phyloP scores from a whole-genome alignment of 2,113 vertebrate species.

The Istiophorus platypterus region DNA sequence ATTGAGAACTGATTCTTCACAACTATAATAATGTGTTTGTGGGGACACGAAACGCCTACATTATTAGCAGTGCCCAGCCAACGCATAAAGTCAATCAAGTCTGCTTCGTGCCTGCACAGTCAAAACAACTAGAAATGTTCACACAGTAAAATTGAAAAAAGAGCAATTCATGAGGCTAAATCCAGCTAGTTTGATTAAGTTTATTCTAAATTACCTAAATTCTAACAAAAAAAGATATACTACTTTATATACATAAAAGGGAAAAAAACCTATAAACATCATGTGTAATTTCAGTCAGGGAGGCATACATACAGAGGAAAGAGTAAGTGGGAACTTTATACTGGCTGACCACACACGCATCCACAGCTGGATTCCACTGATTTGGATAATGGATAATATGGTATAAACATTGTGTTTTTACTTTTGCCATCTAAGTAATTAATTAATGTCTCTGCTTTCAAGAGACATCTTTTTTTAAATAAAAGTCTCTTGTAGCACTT shows the following conservation, averaged over 20 bases:
- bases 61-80: not conserved
- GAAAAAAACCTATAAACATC: not conserved
- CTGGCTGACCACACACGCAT: not conserved
- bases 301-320: slow-evolving; percentile 2
- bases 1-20: not conserved
- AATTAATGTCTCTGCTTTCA: not conserved
- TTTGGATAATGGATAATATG: slow-evolving; percentile 12
- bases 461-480: not conserved
- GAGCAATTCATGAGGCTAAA: slow-evolving; percentile 40
- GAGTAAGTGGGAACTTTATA: not conserved
- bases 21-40: not conserved
- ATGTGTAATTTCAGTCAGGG: not conserved
- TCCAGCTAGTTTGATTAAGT: slow-evolving; percentile 18
- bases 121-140: slow-evolving; percentile 5
- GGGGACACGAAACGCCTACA: not conserved
- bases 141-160: slow-evolving; percentile 35
- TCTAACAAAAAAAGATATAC: slow-evolving; percentile 21
- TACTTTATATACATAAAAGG: slow-evolving; percentile 22
- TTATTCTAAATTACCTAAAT: slow-evolving; percentile 55
- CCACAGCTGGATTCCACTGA: not conserved
- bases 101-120: not conserved
- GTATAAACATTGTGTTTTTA: not conserved
- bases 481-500: not conserved
- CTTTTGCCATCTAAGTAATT: not conserved
- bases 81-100: not conserved